Evolutionary conservation across 2,113 vertebrate genomes (phyloP), one percentile per base, ranked within the genome.

Genomic region (Procavia capensis): DNA sequence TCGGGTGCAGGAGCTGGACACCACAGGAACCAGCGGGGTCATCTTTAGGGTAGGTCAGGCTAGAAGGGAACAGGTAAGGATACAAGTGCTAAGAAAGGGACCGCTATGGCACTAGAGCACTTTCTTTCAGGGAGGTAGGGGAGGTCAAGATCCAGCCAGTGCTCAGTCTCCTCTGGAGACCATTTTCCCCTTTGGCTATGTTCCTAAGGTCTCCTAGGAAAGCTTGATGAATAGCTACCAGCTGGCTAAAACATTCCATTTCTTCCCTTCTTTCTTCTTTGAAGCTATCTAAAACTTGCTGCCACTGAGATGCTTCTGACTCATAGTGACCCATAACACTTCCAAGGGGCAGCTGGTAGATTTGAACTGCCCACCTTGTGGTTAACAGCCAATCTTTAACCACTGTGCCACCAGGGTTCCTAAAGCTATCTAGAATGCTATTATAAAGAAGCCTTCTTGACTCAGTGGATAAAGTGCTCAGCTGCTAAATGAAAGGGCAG

Each of bases 21-120:
- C 95, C 76, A 68, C 41, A 0, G 97, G 16, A 16, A 97, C 97
- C 82, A 97, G 1, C 0, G 79, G 88, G 31, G 98, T 95, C 98
- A 99, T 99, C 95, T 90, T 87, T 86, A 93, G 41, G 45, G 6
- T 74, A 11, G 11, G 24, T 95, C 74, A 90, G 92, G 57, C 98
- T 98, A 47, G 16, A 87, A 97, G 68, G 63, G n/a, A 50, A 95
- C 61, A 96, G 57, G 91, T 0, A 39, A 31, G 13, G 43, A 22
- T 70, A 9, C 84, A 41, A 78, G 84, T 45, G 31, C 88, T 61
- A 24, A 92, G 47, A 75, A 79, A 11, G 43, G 39, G 9, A 43
- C 45, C 27, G 5, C 20, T 19, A 2, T 25, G 19, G 16, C 29
- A 68, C 14, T 10, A 19, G 45, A 83, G 66, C 54, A 39, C 64